A percentile compares a stretch with the other conserved stretches of the same genome.
Evolutionary conservation across 2,113 vertebrate genomes (phyloP).

Genomic region (Tychaedon coryphoeus): DNA sequence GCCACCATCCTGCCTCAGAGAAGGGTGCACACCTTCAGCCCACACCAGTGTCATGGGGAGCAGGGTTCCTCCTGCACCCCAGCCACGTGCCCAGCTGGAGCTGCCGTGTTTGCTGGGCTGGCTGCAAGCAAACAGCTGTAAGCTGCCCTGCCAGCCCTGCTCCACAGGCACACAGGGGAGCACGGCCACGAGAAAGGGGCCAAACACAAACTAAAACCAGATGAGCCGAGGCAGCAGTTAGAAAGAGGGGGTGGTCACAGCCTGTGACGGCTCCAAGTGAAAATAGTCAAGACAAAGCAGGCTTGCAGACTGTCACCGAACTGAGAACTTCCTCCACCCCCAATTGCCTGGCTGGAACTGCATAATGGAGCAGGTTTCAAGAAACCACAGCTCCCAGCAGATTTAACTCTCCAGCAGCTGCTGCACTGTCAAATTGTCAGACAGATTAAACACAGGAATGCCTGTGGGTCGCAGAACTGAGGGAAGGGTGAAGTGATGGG

Average conservation of each 20-base stretch:
- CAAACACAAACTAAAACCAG: slow-evolving; percentile 66
- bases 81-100: accelerated
- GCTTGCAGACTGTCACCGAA: not conserved
- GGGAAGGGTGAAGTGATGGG: not conserved
- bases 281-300: not conserved
- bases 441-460: slow-evolving; percentile 17
- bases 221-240: slow-evolving; percentile 4
- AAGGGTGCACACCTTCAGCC: not conserved
- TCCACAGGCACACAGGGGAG: not conserved
- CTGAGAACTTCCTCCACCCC: not conserved
- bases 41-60: not conserved
- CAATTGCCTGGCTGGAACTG: not conserved
- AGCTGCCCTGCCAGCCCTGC: not conserved
- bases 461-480: not conserved
- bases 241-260: slow-evolving; percentile 12
- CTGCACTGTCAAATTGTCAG: not conserved
- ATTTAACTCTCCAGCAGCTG: slow-evolving; percentile 11
- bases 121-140: slow-evolving; percentile 21
- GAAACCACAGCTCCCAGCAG: not conserved
- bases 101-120: not conserved
- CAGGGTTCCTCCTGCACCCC: not conserved
- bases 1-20: not conserved
- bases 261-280: slow-evolving; percentile 14
- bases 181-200: not conserved
- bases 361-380: not conserved